Base-by-base conservation (phyloP, 2,888 invertebrate species). In the Caenorhabditis imperialis region DNA sequence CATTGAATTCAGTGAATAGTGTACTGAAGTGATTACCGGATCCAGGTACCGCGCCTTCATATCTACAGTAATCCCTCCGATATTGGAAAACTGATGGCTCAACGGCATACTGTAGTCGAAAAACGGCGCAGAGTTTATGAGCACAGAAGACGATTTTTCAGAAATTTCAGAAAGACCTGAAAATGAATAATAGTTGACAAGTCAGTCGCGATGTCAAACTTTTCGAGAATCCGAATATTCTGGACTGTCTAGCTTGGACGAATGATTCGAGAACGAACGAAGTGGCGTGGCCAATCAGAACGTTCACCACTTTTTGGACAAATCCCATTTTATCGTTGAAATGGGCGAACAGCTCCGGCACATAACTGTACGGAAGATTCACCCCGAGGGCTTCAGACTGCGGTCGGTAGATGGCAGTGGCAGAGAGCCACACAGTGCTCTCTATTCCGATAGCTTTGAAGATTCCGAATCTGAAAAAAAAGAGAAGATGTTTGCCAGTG, bases 271-370 rank as follows among this genome's bases (percentile, higher is more conserved):
- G 55, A 10, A 73, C 48, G 33, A 63, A 61, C 0, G 70, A 57
- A 10, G 65, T 63, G 20, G 60, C 71, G 14, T 65, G 54, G 6
- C 71, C 78, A 25, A 79, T 73, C 3, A 76, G 47, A 6, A 76
- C 35, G 25, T 79, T 79, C 8, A 71, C 38, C 12, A 67, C 20
- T 38, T 76, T 79, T 51, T 75, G 73, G 5, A 77, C 10, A 30
- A 85, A 72, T 5, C 63, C 70, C 81, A 86, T 81, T 16, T 75
- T 54, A 23, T 81, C 76, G 23, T 62, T 75, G 22, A 82, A 78
- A n/a, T 82, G 77, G 1, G 84, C 81, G 45, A 86, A 86, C 7
- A 85, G 75, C 45, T 86, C 86, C 82, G 85, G 85, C 33, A 84
- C 84, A 74, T 85, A 86, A 47, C 84, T 83, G n/a, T 81, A 65